phyloP scores from a whole-genome alignment of 1,140 invertebrate species.

The Drosophila simulans region DNA sequence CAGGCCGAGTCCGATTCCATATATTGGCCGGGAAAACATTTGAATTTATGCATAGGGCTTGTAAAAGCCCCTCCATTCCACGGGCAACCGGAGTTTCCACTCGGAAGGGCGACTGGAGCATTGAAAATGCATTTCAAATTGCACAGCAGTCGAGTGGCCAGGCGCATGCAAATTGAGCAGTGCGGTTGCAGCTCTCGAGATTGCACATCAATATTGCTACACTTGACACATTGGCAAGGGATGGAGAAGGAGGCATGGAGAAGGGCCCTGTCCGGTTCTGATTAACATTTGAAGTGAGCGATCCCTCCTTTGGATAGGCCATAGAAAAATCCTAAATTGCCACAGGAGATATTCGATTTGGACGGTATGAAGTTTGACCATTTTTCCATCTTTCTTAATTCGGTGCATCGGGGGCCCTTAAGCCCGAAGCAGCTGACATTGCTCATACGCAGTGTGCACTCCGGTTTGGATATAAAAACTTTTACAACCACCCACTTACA shows the following conservation, averaged over 20 bases:
- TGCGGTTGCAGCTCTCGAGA: constrained; percentile 60
- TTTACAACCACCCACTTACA: constrained; percentile 69
- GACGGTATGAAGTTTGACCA: constrained; percentile 17
- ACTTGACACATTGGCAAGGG: constrained; percentile 64
- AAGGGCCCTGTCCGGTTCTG: constrained; percentile 40
- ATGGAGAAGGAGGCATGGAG: constrained; percentile 1
- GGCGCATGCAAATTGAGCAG: constrained; percentile 68
- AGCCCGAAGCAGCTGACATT: constrained; percentile 25
- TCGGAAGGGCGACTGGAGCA: constrained; percentile 32
- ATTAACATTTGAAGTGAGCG: constrained; percentile 65
- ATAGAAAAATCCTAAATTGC: constrained; percentile 36
- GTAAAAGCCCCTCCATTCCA: constrained; percentile 19
- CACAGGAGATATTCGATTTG: constrained; percentile 16
- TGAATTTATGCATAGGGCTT: constrained; percentile 75
- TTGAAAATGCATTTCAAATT: constrained; percentile 73
- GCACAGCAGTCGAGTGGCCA: constrained; percentile 38
- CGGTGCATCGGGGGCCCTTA: constrained; percentile 1
- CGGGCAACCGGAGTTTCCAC: constrained; percentile 10
- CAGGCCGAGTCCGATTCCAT: constrained; percentile 16
- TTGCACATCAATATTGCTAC: constrained; percentile 74
- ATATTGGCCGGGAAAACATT: constrained; percentile 59
- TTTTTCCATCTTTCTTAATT: constrained; percentile 15
- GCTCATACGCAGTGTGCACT: constrained; percentile 52
- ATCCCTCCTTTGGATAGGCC: constrained; percentile 12
- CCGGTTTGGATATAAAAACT: constrained; percentile 36